A percentile compares a stretch with the other conserved stretches of the same genome.
phyloP scores from a whole-genome alignment of 2,797 vertebrate genomes.

The Odontamblyopus rebecca region DNA sequence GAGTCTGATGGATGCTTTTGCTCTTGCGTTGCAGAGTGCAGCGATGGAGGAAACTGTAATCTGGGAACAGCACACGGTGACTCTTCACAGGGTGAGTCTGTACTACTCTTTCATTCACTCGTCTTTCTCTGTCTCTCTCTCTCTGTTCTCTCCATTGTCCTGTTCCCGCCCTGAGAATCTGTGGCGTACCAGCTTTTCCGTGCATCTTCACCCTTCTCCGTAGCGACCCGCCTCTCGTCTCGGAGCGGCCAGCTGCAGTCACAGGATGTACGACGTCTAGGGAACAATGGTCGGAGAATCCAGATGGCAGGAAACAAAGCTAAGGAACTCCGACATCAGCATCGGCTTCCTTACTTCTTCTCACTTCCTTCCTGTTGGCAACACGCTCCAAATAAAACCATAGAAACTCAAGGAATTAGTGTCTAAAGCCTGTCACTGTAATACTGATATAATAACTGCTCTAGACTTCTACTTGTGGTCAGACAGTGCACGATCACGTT shows the following conservation, averaged over 20 bases:
- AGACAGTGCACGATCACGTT: neutral
- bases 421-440: neutral
- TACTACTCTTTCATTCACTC: conserved; percentile 48
- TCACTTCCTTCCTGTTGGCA: conserved; percentile 72
- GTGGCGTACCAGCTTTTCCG: conserved; percentile 23
- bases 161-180: conserved; percentile 19
- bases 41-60: conserved; percentile 99
- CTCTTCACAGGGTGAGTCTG: conserved; percentile 94
- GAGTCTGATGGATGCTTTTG: neutral
- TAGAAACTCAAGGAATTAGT: conserved; percentile 25
- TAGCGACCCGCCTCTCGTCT: conserved; percentile 40
- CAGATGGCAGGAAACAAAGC: conserved; percentile 80
- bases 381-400: conserved; percentile 43
- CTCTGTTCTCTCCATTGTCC: conserved; percentile 38
- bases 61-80: conserved; percentile 99
- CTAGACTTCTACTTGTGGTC: neutral
- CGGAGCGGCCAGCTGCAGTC: conserved; percentile 63
- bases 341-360: conserved; percentile 72
- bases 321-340: conserved; percentile 70
- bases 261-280: conserved; percentile 69
- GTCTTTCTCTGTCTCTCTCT: conserved; percentile 12
- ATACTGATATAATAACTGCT: neutral
- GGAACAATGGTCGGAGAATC: conserved; percentile 75
- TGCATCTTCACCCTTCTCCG: conserved; percentile 45
- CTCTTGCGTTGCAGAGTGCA: conserved; percentile 83